Conservation (phyloP, 2,797 vertebrate species). For the Xyrichtys novacula region DNA sequence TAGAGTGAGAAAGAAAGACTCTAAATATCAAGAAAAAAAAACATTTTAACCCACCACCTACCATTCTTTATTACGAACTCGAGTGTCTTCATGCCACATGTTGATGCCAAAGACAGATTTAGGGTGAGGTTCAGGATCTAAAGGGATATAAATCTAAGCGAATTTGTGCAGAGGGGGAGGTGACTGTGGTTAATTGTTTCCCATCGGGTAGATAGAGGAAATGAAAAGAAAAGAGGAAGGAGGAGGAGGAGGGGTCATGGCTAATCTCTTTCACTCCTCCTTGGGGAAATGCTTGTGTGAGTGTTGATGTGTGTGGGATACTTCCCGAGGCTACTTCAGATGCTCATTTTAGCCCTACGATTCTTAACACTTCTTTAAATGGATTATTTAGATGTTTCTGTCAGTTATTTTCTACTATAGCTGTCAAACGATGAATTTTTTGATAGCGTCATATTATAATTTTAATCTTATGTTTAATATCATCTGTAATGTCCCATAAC, state of each 20-base stretch:
- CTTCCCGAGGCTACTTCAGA: constrained; percentile 17
- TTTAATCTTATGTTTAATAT: too few relatives aligned
- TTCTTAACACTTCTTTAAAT: not conserved
- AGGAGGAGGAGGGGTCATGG: constrained; percentile 61
- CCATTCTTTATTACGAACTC: not conserved
- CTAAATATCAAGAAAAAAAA: not conserved
- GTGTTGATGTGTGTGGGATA: not conserved
- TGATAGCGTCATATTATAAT: too few relatives aligned
- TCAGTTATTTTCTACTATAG: too few relatives aligned
- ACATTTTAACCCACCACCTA: not conserved
- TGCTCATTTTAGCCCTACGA: not conserved
- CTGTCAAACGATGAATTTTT: too few relatives aligned
- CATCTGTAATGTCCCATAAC: too few relatives aligned
- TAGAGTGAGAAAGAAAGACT: not conserved
- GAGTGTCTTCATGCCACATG: not conserved
- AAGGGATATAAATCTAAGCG: constrained; percentile 66
- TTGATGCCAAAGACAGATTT: constrained; percentile 19
- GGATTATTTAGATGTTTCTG: too few relatives aligned
- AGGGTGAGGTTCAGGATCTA: constrained; percentile 36
- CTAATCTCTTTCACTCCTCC: constrained; percentile 71
- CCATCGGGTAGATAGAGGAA: constrained; percentile 70
- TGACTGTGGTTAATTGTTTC: constrained; percentile 83
- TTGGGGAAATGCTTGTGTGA: constrained; percentile 29
- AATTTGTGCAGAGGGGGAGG: constrained; percentile 71
- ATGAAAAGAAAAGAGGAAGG: constrained; percentile 68